phyloP scores from a whole-genome alignment of 1,140 invertebrate species.

The Drosophila lacteicornis region DNA sequence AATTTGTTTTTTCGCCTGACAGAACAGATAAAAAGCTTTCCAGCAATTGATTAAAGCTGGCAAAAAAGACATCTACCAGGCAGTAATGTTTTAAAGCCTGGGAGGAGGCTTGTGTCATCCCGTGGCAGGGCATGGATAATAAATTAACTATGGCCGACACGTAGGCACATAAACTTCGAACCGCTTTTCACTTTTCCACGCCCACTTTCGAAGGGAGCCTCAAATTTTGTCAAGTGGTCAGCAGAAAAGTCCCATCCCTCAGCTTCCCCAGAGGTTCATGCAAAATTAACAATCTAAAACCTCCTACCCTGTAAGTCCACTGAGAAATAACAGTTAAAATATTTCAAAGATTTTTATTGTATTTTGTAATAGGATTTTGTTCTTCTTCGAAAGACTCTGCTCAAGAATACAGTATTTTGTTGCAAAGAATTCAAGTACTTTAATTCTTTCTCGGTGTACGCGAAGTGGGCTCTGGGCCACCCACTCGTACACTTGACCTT shows the following conservation, averaged over 20 bases:
- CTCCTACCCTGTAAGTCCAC: neutral
- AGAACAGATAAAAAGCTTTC: slow-evolving; percentile 45
- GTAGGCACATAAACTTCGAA: slow-evolving; percentile 69
- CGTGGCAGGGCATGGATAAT: slow-evolving; percentile 45
- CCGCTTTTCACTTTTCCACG: slow-evolving; percentile 58
- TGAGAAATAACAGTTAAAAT: neutral
- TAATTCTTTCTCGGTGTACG: slow-evolving; percentile 9
- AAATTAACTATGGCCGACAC: slow-evolving; percentile 78
- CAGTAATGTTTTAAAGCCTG: slow-evolving; percentile 60
- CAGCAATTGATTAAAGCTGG: slow-evolving; percentile 74
- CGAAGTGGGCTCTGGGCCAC: slow-evolving; percentile 11
- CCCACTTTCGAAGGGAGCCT: neutral
- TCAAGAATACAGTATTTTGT: neutral
- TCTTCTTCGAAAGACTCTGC: neutral
- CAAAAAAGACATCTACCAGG: slow-evolving; percentile 52
- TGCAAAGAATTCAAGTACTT: slow-evolving; percentile 1
- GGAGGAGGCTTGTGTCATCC: slow-evolving; percentile 1
- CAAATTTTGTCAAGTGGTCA: slow-evolving; percentile 73
- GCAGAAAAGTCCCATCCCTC: slow-evolving; percentile 21
- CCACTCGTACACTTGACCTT: slow-evolving; percentile 60
- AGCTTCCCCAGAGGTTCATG: slow-evolving; percentile 13
- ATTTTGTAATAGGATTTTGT: neutral
- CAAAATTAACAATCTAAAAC: slow-evolving; percentile 71
- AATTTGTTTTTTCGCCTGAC: slow-evolving; percentile 51
- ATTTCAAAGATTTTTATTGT: neutral